Evolutionary conservation across 2,113 vertebrate genomes (phyloP).

Genomic region (Corythornis cristatus): DNA sequence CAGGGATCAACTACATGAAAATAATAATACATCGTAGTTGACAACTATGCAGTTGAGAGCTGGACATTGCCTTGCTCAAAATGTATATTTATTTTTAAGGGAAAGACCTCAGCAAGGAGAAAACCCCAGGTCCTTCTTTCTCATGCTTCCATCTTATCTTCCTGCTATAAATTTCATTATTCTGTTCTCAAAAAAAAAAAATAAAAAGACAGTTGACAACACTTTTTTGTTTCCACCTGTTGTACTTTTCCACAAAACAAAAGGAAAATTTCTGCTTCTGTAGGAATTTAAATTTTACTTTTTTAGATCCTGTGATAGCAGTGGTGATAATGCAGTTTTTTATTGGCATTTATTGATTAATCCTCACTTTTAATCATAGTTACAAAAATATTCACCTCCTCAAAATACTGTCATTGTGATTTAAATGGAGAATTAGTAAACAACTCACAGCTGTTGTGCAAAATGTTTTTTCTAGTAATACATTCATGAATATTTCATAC

Average conservation of each 20-base stretch:
- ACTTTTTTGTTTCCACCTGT: neutral
- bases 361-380: conserved; percentile 65
- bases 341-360: conserved; percentile 68
- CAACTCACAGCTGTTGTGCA: conserved; percentile 82
- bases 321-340: conserved; percentile 39
- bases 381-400: conserved; percentile 72
- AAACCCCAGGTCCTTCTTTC: neutral
- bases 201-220: neutral
- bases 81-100: neutral
- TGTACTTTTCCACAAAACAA: neutral
- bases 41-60: neutral
- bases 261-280: neutral
- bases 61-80: neutral
- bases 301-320: neutral
- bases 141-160: neutral
- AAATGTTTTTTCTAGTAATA: conserved; percentile 72
- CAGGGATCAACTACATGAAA: neutral
- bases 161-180: neutral
- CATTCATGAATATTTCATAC: conserved; percentile 70
- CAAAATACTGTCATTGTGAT: conserved; percentile 78
- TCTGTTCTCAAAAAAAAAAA: neutral
- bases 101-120: neutral
- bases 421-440: conserved; percentile 82
- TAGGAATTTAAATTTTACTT: neutral
- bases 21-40: neutral